Conservation (phyloP, 2,113 vertebrate genomes). For the Sinocyclocheilus anshuiensis region DNA sequence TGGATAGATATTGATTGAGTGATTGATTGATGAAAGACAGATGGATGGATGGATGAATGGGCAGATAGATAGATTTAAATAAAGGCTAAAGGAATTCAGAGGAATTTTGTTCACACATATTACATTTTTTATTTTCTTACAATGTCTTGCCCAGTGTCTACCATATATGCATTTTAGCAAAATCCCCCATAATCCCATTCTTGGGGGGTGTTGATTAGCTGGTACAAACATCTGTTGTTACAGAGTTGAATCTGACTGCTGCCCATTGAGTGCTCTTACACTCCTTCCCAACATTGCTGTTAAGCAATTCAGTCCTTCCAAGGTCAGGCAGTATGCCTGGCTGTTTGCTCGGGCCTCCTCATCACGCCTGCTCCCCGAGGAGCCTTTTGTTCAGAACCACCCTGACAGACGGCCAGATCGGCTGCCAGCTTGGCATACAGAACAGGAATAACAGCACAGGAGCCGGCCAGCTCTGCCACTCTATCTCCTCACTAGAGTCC, state of each 20-base stretch:
- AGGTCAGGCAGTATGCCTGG: constrained; percentile 33
- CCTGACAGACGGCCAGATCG: constrained; percentile 32
- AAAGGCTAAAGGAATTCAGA: too few relatives aligned
- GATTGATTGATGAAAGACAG: neutral
- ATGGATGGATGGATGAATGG: neutral
- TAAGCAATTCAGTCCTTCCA: constrained; percentile 33
- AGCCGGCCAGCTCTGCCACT: constrained; percentile 16
- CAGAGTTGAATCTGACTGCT: constrained; percentile 6
- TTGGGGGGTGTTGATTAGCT: neutral
- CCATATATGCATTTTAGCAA: neutral
- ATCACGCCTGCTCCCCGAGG: constrained; percentile 31
- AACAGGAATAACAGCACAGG: constrained; percentile 29
- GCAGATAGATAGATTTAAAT: too few relatives aligned
- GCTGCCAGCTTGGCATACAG: constrained; percentile 37
- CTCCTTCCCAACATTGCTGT: constrained; percentile 19
- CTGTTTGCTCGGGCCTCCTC: constrained; percentile 29
- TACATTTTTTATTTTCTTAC: too few relatives aligned
- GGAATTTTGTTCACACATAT: too few relatives aligned
- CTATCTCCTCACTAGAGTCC: neutral
- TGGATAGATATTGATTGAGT: too few relatives aligned
- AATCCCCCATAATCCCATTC: neutral
- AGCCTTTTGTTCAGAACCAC: constrained; percentile 41
- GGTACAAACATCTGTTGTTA: neutral
- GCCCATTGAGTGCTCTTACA: neutral
- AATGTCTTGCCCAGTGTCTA: neutral